A percentile compares a stretch with the other conserved stretches of the same genome.
These are phyloP conservation scores for Drosophila koepferae DNA, from an alignment of 2,888 invertebrate genomes.

Conservation along the genomic window DNA sequence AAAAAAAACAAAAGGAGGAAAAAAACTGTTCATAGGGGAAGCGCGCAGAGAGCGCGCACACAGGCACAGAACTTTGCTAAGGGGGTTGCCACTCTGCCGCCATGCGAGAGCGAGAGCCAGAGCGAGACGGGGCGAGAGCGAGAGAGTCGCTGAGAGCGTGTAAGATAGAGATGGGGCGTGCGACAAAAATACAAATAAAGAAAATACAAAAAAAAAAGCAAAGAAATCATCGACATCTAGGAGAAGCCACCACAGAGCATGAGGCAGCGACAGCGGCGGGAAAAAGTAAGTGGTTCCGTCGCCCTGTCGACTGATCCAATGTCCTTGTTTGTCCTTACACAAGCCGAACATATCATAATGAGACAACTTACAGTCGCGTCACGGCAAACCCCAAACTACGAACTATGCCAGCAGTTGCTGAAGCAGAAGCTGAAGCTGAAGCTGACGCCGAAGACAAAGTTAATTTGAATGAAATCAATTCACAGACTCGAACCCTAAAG, in stretches of 20 bases:
- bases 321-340: constrained; percentile 69
- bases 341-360: constrained; percentile 74
- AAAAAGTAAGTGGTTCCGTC: constrained; percentile 59
- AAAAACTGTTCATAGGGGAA: constrained; percentile 62
- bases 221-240: constrained; percentile 29
- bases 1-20: constrained; percentile 17
- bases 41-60: constrained; percentile 39
- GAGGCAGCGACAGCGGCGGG: constrained; percentile 25
- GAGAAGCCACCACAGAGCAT: constrained; percentile 5
- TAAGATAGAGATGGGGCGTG: constrained; percentile 6
- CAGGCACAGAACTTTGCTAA: constrained; percentile 39
- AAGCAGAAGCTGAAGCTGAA: not conserved
- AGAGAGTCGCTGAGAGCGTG: constrained; percentile 4
- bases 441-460: constrained; percentile 24
- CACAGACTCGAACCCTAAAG: not conserved
- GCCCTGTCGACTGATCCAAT: constrained; percentile 59
- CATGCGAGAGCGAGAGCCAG: constrained; percentile 39
- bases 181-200: constrained; percentile 7
- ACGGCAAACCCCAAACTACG: constrained; percentile 38
- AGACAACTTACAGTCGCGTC: constrained; percentile 67
- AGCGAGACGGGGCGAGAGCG: constrained; percentile 13
- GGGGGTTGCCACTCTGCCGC: constrained; percentile 62
- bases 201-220: not conserved
- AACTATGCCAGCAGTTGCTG: constrained; percentile 2
- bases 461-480: constrained; percentile 51